phyloP scores from a whole-genome alignment of 2,888 invertebrate species.

The Ischnus inquisitorius region DNA sequence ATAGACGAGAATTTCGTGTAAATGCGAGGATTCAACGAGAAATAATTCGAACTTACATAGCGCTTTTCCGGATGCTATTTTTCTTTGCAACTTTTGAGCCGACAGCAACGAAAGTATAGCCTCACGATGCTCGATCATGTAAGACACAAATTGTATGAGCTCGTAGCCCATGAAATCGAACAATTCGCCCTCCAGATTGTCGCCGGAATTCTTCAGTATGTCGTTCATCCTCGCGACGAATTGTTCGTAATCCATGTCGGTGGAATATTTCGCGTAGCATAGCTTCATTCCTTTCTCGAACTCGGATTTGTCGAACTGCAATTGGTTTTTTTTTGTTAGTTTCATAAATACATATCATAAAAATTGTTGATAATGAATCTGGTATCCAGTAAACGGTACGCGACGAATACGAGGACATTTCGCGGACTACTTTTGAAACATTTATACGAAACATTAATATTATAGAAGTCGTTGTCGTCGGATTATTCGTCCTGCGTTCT shows the following conservation, averaged over 20 bases:
- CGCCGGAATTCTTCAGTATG: conserved; percentile 86
- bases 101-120: conserved; percentile 73
- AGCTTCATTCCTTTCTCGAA: conserved; percentile 87
- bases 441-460: too few species aligned
- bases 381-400: too few species aligned
- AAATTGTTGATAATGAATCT: neutral
- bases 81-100: conserved; percentile 71
- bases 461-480: too few species aligned
- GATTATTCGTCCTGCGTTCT: too few species aligned
- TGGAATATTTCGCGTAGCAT: conserved; percentile 85
- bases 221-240: conserved; percentile 88
- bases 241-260: conserved; percentile 87
- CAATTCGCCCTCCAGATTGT: conserved; percentile 92
- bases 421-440: too few species aligned
- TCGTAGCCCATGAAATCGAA: conserved; percentile 97
- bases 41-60: neutral
- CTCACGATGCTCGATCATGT: conserved; percentile 79
- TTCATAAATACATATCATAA: neutral
- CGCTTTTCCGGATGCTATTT: conserved; percentile 1
- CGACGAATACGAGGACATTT: too few species aligned
- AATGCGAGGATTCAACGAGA: conserved; percentile 25
- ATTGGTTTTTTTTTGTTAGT: neutral
- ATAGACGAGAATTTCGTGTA: conserved; percentile 88
- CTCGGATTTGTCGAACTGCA: conserved; percentile 87
- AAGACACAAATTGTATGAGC: conserved; percentile 82